Conservation (phyloP, 2,113 vertebrate genomes). For the Odobenus rosmarus region DNA sequence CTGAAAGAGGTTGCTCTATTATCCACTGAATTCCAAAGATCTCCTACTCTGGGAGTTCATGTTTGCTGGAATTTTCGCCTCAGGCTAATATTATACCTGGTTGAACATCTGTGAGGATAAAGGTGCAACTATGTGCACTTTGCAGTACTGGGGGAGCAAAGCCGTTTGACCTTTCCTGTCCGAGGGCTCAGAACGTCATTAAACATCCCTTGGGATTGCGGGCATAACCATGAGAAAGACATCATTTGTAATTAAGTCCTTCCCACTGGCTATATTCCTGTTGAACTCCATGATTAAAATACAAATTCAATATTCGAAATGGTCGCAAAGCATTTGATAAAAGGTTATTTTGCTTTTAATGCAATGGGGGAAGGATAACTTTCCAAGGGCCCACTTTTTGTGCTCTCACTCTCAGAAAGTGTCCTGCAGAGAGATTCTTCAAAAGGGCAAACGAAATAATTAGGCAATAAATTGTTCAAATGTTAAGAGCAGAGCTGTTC, state of each 20-base stretch:
- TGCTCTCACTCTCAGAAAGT: background rate
- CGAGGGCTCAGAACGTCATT: conserved; percentile 66
- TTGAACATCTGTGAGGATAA: conserved; percentile 68
- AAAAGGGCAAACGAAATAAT: conserved; percentile 75
- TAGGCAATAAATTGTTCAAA: conserved; percentile 76
- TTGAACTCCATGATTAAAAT: conserved; percentile 76
- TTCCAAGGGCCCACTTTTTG: conserved; percentile 31
- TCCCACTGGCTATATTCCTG: conserved; percentile 71
- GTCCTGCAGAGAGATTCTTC: conserved; percentile 59
- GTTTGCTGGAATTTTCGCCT: conserved; percentile 74
- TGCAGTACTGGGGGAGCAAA: background rate
- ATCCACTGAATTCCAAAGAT: conserved; percentile 63
- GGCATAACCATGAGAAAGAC: conserved; percentile 53
- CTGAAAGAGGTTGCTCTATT: conserved; percentile 36
- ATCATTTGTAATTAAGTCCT: conserved; percentile 75
- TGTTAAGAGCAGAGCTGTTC: conserved; percentile 44
- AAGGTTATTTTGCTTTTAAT: conserved; percentile 69
- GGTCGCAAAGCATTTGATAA: conserved; percentile 71
- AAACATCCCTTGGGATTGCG: conserved; percentile 47
- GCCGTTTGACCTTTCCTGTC: conserved; percentile 70
- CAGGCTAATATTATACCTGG: conserved; percentile 66
- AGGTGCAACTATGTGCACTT: conserved; percentile 55
- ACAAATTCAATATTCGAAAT: conserved; percentile 73
- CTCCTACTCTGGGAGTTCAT: conserved; percentile 12
- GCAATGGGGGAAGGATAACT: background rate